Percentiles rank a stretch among this genome's conserved stretches.
phyloP scores from a whole-genome alignment of 2,797 vertebrate species.

The Pogoniulus pusillus region DNA sequence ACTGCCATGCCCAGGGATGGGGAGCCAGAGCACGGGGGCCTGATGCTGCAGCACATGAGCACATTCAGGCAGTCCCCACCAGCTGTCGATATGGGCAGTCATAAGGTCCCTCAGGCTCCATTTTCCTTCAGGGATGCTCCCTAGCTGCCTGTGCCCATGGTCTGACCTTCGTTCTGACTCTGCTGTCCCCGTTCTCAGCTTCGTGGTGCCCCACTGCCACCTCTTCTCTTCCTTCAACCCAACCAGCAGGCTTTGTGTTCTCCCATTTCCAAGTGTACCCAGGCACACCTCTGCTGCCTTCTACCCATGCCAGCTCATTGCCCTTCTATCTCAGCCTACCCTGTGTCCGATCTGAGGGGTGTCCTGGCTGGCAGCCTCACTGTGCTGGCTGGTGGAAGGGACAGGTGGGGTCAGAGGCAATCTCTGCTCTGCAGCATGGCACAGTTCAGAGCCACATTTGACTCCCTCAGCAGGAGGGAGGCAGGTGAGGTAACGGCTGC shows the following conservation, averaged over 20 bases:
- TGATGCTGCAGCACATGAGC: neutral
- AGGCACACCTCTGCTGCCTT: constrained; percentile 3
- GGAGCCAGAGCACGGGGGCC: neutral
- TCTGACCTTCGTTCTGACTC: neutral
- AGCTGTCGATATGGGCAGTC: neutral
- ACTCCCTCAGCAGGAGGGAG: constrained; percentile 35
- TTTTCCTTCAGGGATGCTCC: neutral
- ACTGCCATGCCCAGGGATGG: neutral
- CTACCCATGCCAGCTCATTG: neutral
- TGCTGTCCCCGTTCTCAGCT: neutral
- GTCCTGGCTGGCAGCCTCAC: neutral
- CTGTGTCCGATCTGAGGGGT: accelerated
- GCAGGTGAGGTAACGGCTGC: neutral
- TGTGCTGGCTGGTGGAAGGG: neutral
- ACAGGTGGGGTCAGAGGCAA: constrained; percentile 30
- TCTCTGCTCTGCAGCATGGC: constrained; percentile 26
- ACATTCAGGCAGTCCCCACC: neutral
- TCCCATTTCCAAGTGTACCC: neutral
- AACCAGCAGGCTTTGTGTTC: neutral
- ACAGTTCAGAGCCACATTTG: constrained; percentile 24
- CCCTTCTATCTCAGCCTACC: neutral
- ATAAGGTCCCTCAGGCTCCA: neutral
- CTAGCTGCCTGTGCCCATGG: neutral
- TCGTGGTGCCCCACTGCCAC: neutral
- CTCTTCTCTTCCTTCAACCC: neutral